phyloP scores from a whole-genome alignment of 2,797 vertebrate genomes.

The Knipowitschia caucasica region DNA sequence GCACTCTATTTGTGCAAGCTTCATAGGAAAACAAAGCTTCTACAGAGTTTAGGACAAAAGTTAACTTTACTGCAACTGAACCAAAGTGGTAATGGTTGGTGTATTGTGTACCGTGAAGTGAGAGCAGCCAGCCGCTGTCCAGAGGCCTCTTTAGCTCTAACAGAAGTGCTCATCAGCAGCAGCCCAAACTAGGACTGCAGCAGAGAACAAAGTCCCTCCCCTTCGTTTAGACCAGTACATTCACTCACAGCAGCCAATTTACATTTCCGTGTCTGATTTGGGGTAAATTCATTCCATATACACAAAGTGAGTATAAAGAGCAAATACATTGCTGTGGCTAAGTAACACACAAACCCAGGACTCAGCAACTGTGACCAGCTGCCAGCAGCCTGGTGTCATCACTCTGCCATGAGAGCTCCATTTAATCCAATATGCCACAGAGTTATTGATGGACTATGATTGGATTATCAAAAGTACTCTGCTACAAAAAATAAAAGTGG shows the following conservation, averaged over 20 bases:
- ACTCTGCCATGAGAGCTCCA: constrained; percentile 4
- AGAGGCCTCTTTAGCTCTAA: constrained; percentile 41
- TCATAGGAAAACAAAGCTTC: constrained; percentile 9
- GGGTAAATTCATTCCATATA: constrained; percentile 33
- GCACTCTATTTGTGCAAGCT: constrained; percentile 18
- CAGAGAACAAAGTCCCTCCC: constrained; percentile 30
- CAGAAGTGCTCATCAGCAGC: constrained; percentile 39
- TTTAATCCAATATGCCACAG: constrained; percentile 10
- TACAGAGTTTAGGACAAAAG: constrained; percentile 37
- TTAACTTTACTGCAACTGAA: constrained; percentile 23
- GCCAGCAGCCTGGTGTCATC: constrained; percentile 24
- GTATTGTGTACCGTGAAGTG: constrained; percentile 16
- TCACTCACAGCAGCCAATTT: constrained; percentile 35
- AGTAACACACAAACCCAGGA: constrained; percentile 32
- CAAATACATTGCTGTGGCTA: constrained; percentile 33
- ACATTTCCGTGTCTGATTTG: constrained; percentile 34
- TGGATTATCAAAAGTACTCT: constrained; percentile 1
- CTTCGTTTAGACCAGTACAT: constrained; percentile 28
- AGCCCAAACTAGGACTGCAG: constrained; percentile 35
- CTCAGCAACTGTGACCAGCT: constrained; percentile 27
- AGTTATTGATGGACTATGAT: constrained; percentile 9
- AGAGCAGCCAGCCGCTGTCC: constrained; percentile 25
- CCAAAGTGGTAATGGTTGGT: constrained; percentile 12
- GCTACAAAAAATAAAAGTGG: background rate
- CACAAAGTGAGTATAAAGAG: constrained; percentile 23